These are phyloP conservation scores for Micrasema longulum DNA, from an alignment of 1,140 invertebrate genomes.

Conservation along the genomic window DNA sequence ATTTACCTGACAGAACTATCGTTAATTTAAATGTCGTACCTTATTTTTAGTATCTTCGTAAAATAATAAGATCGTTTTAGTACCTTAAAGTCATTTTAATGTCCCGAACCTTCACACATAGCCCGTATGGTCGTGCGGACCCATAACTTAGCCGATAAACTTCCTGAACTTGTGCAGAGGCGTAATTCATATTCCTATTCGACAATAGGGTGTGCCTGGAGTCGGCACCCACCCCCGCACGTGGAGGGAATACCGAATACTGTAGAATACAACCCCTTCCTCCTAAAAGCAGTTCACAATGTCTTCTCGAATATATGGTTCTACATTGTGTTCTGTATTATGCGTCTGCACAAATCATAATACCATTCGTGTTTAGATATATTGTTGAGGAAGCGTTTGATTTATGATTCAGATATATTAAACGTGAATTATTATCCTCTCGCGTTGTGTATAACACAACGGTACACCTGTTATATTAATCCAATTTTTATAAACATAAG, in stretches of 20 bases:
- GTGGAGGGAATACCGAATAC: neutral
- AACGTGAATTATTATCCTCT: too few relatives aligned
- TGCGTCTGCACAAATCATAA: too few relatives aligned
- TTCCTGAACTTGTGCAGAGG: conserved; percentile 28
- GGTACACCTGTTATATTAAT: too few relatives aligned
- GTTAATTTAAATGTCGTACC: neutral
- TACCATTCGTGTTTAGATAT: too few relatives aligned
- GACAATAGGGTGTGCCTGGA: conserved; percentile 18
- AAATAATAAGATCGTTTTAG: too few relatives aligned
- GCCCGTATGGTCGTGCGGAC: conserved; percentile 1
- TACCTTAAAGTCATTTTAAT: neutral
- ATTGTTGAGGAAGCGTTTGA: neutral
- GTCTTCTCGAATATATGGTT: neutral
- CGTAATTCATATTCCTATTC: conserved; percentile 32
- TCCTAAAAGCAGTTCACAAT: neutral
- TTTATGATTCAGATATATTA: too few relatives aligned
- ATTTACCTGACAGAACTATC: too few relatives aligned
- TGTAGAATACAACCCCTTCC: neutral
- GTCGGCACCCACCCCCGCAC: neutral
- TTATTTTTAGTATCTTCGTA: neutral
- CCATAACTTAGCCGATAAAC: conserved; percentile 36
- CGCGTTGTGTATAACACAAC: too few relatives aligned
- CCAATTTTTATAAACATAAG: too few relatives aligned
- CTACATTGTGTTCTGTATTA: too few relatives aligned
- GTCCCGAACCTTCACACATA: conserved; percentile 14